Base-by-base conservation (phyloP, 2,888 invertebrate genomes). In the Pristionchus japonicus region DNA sequence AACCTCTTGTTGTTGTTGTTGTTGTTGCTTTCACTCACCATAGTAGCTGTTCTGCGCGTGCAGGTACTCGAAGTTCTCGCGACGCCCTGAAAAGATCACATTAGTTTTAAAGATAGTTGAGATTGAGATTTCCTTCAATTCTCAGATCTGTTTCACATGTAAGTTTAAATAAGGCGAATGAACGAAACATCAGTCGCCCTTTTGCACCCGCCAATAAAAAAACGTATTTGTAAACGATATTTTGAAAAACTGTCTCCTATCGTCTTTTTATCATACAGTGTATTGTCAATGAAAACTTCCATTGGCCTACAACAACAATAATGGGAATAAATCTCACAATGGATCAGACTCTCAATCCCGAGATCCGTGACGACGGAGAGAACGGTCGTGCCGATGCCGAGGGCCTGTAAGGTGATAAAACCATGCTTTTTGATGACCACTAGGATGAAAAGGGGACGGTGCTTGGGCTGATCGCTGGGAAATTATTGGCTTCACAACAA, bases 361-460 rank as follows among this genome's bases (percentile, higher is more conserved):
- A 92, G 90, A 89, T 92, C 92, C 91, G 92, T 92, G 47, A 90
- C 92, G n/a, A 92, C 91, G 2, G 92, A 92, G 2, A 92, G 80
- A 15, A 92, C 90, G 15, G 92, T 92, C n/a, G 92, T 92, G 31
- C 90, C 90, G 34, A 92, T 88, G 15, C 92, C 92, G 11, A 92
- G 89, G 15, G 77, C 77, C 77, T 77, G 74, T 9, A 74, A 43
- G 0, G 57, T n/a, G 3, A 3, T 23, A 4, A 52, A 52, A 52
- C 3, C n/a, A n/a, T n/a, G n/a, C n/a, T n/a, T n/a, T n/a, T n/a
- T n/a, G n/a, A n/a, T n/a, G n/a, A n/a, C n/a, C n/a, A n/a, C n/a
- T n/a, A n/a, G n/a, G n/a, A n/a, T n/a, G n/a, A n/a, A n/a, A n/a
- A n/a, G n/a, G n/a, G n/a, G n/a, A n/a, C n/a, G n/a, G n/a, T n/a